Evolutionary conservation across 2,797 vertebrate genomes (phyloP).

Genomic region (Parauchenoglanis punctatus): DNA sequence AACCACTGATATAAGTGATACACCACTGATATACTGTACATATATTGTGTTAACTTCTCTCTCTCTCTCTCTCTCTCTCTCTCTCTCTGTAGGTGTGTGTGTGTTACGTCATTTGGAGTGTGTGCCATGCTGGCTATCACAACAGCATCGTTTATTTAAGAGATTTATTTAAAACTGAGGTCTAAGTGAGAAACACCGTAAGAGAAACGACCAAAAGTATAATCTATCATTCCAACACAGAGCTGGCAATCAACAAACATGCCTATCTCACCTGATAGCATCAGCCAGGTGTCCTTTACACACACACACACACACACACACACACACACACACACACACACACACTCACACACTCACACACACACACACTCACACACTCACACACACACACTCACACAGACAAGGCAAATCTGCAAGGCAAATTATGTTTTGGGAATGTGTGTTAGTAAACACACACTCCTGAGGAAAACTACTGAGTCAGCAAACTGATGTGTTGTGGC

Average conservation of each 20-base stretch:
- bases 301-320: slow-evolving; percentile 18
- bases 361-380: slow-evolving; percentile 21
- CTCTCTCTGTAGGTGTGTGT: neutral
- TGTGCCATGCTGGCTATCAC: slow-evolving; percentile 25
- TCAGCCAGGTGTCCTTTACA: slow-evolving; percentile 58
- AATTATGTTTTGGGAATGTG: slow-evolving; percentile 48
- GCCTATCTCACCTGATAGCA: slow-evolving; percentile 62
- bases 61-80: neutral
- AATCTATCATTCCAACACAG: slow-evolving; percentile 63
- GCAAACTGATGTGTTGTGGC: slow-evolving; percentile 22
- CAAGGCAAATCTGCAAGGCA: slow-evolving; percentile 23
- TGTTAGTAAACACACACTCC: slow-evolving; percentile 41
- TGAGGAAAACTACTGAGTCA: slow-evolving; percentile 28
- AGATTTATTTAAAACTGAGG: slow-evolving; percentile 51
- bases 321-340: slow-evolving; percentile 22
- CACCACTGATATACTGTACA: neutral
- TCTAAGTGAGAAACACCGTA: slow-evolving; percentile 44
- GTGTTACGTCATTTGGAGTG: slow-evolving; percentile 2
- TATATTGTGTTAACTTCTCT: neutral
- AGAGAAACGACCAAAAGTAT: slow-evolving; percentile 50
- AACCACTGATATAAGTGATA: neutral
- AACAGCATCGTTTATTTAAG: slow-evolving; percentile 28
- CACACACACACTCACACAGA: slow-evolving; percentile 13
- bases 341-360: slow-evolving; percentile 23
- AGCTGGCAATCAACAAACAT: slow-evolving; percentile 54